phyloP scores from a whole-genome alignment of 2,888 invertebrate genomes.

The Pristionchus fissidentatus region DNA sequence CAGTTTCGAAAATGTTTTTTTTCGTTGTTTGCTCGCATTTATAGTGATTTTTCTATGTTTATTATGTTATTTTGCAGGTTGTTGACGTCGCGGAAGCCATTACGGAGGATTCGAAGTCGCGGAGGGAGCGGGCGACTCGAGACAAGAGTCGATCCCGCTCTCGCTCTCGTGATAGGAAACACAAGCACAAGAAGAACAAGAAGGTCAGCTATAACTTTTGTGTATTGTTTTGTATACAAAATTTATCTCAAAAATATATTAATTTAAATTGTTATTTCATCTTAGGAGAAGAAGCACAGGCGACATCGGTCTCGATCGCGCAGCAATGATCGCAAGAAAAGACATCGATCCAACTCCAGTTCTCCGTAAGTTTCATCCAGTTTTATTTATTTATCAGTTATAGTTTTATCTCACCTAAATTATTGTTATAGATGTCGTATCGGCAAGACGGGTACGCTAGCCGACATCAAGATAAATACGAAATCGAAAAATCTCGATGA shows the following conservation, averaged over 20 bases:
- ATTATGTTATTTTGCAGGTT: not conserved
- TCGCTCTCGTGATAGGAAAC: constrained; percentile 31
- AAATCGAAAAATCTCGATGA: constrained; percentile 39
- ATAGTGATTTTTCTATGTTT: not conserved
- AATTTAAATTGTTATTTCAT: not conserved
- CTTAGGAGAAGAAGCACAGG: constrained; percentile 44
- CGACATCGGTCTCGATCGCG: constrained; percentile 43
- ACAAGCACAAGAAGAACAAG: constrained; percentile 47
- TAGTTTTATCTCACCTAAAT: not conserved
- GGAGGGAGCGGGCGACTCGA: constrained; percentile 33
- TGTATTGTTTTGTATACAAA: not conserved
- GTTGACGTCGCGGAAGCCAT: constrained; percentile 47
- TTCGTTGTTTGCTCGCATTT: no score
- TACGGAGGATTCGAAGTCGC: constrained; percentile 29
- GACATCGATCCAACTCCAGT: constrained; percentile 27
- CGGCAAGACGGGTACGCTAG: constrained; percentile 31
- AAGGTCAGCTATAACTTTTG: constrained; percentile 6
- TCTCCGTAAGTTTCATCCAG: constrained; percentile 39
- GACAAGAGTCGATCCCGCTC: constrained; percentile 46
- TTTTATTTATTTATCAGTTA: not conserved
- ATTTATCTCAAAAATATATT: not conserved
- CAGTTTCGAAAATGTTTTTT: not conserved
- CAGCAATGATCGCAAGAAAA: constrained; percentile 26
- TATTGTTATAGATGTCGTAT: not conserved
- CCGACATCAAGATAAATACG: constrained; percentile 29